Conservation (phyloP, 2,113 vertebrate species). For the Neolamprologus caudopunctatus region DNA sequence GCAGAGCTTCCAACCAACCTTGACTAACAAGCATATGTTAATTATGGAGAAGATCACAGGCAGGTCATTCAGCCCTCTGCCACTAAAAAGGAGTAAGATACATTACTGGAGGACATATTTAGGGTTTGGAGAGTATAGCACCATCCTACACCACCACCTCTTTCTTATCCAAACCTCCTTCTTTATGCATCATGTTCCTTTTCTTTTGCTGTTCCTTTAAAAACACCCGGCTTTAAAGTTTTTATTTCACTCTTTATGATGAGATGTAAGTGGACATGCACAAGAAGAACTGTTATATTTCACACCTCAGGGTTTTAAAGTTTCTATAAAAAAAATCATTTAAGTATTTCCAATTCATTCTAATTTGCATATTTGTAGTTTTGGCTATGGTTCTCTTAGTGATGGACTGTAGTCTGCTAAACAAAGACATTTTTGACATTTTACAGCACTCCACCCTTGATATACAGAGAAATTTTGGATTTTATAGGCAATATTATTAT, state of each 20-base stretch:
- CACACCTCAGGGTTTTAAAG: background rate
- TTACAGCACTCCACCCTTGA: background rate
- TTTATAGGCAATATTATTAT: background rate
- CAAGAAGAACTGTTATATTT: background rate
- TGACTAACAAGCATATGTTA: conserved; percentile 97
- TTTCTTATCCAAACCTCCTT: background rate
- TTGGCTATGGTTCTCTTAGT: background rate
- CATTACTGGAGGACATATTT: conserved; percentile 84
- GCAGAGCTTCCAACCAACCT: conserved; percentile 86
- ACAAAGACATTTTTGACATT: background rate
- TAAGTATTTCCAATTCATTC: background rate
- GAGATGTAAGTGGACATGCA: background rate
- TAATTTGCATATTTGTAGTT: background rate
- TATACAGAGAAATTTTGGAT: background rate
- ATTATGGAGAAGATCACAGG: conserved; percentile 94
- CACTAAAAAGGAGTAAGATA: conserved; percentile 82
- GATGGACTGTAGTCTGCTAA: background rate
- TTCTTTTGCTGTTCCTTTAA: background rate
- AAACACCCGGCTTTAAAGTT: background rate
- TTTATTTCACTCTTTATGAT: background rate
- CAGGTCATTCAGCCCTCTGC: conserved; percentile 89
- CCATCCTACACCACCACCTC: background rate
- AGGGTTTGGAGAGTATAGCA: conserved; percentile 71
- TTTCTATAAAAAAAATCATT: background rate
- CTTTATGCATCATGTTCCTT: background rate